phyloP scores from a whole-genome alignment of 1,140 invertebrate genomes.

The Drosophila guanche region DNA sequence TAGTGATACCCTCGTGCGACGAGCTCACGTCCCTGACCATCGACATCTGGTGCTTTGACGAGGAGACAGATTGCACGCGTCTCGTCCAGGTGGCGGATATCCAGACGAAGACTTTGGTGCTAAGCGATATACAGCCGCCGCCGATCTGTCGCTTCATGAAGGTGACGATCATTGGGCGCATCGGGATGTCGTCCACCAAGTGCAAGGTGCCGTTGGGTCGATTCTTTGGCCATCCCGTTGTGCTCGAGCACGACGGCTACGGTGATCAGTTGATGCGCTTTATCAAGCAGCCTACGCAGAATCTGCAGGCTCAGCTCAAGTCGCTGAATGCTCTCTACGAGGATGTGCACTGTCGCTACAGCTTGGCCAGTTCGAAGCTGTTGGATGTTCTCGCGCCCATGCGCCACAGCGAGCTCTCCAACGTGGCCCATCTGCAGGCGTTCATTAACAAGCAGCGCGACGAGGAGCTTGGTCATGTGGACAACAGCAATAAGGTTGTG shows the following conservation, averaged over 20 bases:
- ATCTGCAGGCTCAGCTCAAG: slow-evolving; percentile 71
- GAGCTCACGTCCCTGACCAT: slow-evolving; percentile 94
- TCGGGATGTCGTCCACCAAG: slow-evolving; percentile 94
- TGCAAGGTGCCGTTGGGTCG: slow-evolving; percentile 95
- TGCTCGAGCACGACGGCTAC: slow-evolving; percentile 88
- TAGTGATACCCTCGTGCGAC: slow-evolving; percentile 92
- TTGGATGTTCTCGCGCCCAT: slow-evolving; percentile 90
- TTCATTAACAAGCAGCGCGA: slow-evolving; percentile 89
- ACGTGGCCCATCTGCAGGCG: slow-evolving; percentile 91
- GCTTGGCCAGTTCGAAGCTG: slow-evolving; percentile 91
- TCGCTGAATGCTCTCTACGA: slow-evolving; percentile 86
- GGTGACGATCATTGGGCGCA: slow-evolving; percentile 94
- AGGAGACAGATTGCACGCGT: slow-evolving; percentile 92
- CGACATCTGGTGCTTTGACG: slow-evolving; percentile 93
- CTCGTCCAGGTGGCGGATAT: slow-evolving; percentile 95
- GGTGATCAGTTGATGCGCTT: slow-evolving; percentile 83
- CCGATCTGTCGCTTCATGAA: slow-evolving; percentile 95
- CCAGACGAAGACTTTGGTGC: slow-evolving; percentile 90
- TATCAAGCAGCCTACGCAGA: slow-evolving; percentile 59
- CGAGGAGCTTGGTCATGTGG: slow-evolving; percentile 84
- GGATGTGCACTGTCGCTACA: slow-evolving; percentile 92
- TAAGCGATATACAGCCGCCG: slow-evolving; percentile 94
- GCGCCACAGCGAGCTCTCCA: slow-evolving; percentile 89
- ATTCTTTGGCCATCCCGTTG: slow-evolving; percentile 94
- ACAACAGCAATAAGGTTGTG: slow-evolving; percentile 88